Evolutionary conservation across 92 coral and sea anemone genomes (phyloP).

Genomic region (Montipora capitata): DNA sequence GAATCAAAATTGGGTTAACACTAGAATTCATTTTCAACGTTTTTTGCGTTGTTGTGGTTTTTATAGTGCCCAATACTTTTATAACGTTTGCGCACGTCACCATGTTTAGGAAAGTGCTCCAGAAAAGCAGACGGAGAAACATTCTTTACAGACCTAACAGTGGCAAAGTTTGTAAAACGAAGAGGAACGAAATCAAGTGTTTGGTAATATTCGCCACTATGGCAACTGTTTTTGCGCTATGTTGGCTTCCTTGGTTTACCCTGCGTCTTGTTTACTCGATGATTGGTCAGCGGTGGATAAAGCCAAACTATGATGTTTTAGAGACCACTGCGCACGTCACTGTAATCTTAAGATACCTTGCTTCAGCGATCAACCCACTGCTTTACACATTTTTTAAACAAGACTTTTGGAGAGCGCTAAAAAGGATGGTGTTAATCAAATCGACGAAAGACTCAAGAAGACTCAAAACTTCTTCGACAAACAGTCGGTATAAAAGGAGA

Average conservation of each 20-base stretch:
- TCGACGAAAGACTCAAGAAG: background rate
- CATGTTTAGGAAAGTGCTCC: constrained; percentile 68
- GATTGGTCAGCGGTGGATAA: constrained; percentile 7
- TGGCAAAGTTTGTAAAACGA: constrained; percentile 11
- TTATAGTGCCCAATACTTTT: constrained; percentile 68
- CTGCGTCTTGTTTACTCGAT: constrained; percentile 59
- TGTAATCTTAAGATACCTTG: constrained; percentile 51
- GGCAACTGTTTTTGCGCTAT: constrained; percentile 68
- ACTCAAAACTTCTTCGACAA: background rate
- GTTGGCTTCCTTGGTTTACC: constrained; percentile 83
- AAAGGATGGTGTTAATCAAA: background rate
- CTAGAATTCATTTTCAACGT: constrained; percentile 69
- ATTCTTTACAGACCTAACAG: background rate
- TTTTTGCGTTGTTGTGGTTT: constrained; percentile 68
- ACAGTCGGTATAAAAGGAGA: background rate
- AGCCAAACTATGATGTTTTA: background rate
- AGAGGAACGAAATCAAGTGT: constrained; percentile 70
- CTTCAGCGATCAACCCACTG: constrained; percentile 72
- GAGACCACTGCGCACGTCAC: constrained; percentile 13
- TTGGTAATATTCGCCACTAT: constrained; percentile 71
- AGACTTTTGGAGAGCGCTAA: constrained; percentile 76
- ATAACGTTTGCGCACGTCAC: constrained; percentile 68
- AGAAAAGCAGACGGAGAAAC: constrained; percentile 11
- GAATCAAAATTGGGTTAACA: background rate
- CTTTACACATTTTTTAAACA: constrained; percentile 81